Base-by-base conservation (phyloP, 2,113 vertebrate genomes). In the Apodemus speciosus region DNA sequence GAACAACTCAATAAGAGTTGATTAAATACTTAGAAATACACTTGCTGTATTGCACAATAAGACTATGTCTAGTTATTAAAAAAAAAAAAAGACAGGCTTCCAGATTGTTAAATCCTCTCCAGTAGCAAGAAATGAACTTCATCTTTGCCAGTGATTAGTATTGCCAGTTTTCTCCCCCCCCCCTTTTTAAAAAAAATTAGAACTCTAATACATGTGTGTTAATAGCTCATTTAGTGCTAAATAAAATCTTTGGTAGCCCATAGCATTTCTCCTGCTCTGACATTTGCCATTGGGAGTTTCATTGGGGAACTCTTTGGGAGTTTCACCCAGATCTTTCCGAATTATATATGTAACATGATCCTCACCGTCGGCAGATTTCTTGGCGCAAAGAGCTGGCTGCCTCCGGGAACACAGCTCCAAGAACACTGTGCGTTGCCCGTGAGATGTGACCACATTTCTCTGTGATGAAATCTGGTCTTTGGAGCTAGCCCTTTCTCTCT, bases 351-450 rank as follows among this genome's bases (percentile, higher is more conserved):
- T 90, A 80, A 80, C 58, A 80, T 91, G 38, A 46, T 89, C 75
- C 49, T 93, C 11, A 79, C 46, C n/a, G 92, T 93, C 23, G 68
- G 71, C 6, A 77, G 80, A 88, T 90, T 93, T 90, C 94, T 93
- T 87, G 72, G n/a, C 89, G 53, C 90, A 91, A 81, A 84, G 71
- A 87, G 77, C 58, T 60, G 53, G 53, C 68, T 96, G 15, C 49
- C 58, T 46, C 84, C 81, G 95, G 83, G 72, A 53, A 68, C 20
- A 92, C 20, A 92, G 89, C 27, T 93, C 53, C n/a, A 86, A 73
- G 56, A 69, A 38, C 51, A 58, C 40, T 87, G 81, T 35, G 68
- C 53, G 46, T 85, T 79, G 89, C 79, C 76, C 87, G 75, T 88
- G 73, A 94, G 62, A 91, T 51, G 71, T 27, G n/a, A 25, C 9